A percentile compares a stretch with the other conserved stretches of the same genome.
phyloP scores from a whole-genome alignment of 2,888 invertebrate species.

The Dasysyrphus tricinctus region DNA sequence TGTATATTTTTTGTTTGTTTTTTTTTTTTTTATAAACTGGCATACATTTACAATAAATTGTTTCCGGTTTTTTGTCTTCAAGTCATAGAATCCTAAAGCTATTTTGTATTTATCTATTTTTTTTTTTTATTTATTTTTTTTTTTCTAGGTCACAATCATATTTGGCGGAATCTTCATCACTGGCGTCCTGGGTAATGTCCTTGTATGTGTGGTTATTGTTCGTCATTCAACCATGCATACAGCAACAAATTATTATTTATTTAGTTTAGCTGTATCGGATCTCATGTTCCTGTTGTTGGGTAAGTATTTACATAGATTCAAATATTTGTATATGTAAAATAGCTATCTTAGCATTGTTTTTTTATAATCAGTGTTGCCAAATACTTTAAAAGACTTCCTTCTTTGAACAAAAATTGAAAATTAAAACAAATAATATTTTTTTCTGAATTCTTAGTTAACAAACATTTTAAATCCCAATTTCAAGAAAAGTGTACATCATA shows the following conservation, averaged over 20 bases:
- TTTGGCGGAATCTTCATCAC: slow-evolving; percentile 92
- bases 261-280: slow-evolving; percentile 94
- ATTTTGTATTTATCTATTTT: background rate
- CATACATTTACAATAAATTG: slow-evolving; percentile 68
- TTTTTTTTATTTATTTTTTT: slow-evolving; percentile 76
- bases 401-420: too few species aligned
- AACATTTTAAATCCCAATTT: too few species aligned
- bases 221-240: slow-evolving; percentile 93
- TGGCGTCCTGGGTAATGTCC: slow-evolving; percentile 92
- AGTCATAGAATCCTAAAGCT: background rate
- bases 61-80: slow-evolving; percentile 53
- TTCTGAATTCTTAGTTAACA: too few species aligned
- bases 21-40: slow-evolving; percentile 24
- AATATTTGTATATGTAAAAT: slow-evolving; percentile 13
- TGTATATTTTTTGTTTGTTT: background rate
- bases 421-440: too few species aligned
- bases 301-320: slow-evolving; percentile 83
- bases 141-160: slow-evolving; percentile 86
- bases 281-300: slow-evolving; percentile 91
- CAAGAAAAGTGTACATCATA: too few species aligned
- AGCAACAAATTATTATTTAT: slow-evolving; percentile 95
- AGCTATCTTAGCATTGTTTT: background rate
- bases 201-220: slow-evolving; percentile 93
- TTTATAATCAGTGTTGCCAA: background rate
- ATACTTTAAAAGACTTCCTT: too few species aligned